These are phyloP conservation scores for Calliphora vomitoria DNA, from an alignment of 2,888 invertebrate genomes.

Conservation along the genomic window DNA sequence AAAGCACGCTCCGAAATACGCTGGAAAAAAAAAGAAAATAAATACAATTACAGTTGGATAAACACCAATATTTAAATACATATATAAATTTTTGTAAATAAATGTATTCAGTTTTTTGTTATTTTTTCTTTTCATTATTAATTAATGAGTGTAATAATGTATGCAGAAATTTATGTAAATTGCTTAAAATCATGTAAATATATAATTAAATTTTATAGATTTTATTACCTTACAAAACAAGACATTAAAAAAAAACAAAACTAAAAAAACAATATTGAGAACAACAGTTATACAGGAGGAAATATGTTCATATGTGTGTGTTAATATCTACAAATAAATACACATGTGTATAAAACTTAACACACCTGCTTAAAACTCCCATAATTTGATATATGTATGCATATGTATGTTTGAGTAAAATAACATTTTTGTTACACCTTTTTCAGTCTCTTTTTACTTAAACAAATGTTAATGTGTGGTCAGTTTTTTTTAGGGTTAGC, in stretches of 20 bases:
- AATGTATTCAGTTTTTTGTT: constrained; percentile 29
- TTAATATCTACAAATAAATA: constrained; percentile 11
- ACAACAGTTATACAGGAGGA: background rate
- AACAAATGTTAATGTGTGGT: background rate
- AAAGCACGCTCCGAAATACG: constrained; percentile 91
- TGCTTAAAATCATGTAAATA: constrained; percentile 67
- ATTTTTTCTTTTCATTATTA: constrained; percentile 5
- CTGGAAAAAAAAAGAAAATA: constrained; percentile 80
- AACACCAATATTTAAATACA: background rate
- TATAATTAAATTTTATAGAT: constrained; percentile 69
- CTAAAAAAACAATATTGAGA: constrained; percentile 7
- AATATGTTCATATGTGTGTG: background rate
- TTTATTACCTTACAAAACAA: constrained; percentile 48
- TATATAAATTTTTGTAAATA: background rate
- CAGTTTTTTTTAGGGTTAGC: background rate
- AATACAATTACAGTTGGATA: background rate
- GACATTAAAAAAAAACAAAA: constrained; percentile 16
- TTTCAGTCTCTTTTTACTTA: background rate
- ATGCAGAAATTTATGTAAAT: constrained; percentile 74
- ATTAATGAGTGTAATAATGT: constrained; percentile 73
- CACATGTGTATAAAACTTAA: constrained; percentile 33
- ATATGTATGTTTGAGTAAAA: background rate
- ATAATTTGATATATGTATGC: constrained; percentile 1
- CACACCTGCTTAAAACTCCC: constrained; percentile 61
- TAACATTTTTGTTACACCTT: constrained; percentile 27